A percentile compares a stretch with the other conserved stretches of the same genome.
phyloP scores from a whole-genome alignment of 1,140 invertebrate genomes.

The Hylyphantes graminicola region DNA sequence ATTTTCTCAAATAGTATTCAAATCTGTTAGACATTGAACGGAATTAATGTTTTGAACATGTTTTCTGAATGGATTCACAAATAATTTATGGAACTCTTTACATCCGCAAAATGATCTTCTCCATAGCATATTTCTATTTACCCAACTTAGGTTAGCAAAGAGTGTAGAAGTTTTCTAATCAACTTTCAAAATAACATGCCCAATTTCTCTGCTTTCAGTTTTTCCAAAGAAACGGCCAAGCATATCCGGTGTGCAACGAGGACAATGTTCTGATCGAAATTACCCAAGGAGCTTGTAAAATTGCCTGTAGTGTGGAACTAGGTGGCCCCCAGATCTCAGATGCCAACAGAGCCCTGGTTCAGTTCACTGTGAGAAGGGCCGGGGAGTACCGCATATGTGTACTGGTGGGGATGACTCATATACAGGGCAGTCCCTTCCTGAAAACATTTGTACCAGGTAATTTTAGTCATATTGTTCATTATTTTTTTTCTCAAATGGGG shows the following conservation, averaged over 20 bases:
- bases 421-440: slow-evolving; percentile 76
- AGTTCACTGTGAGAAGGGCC: slow-evolving; percentile 90
- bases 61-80: too few species aligned
- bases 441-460: slow-evolving; percentile 77
- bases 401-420: slow-evolving; percentile 76
- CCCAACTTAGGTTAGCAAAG: too few species aligned
- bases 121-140: too few species aligned
- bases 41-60: too few species aligned
- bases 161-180: not conserved
- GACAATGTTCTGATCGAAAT: slow-evolving; percentile 89
- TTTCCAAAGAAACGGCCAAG: slow-evolving; percentile 90
- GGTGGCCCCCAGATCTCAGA: slow-evolving; percentile 83
- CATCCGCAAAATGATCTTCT: too few species aligned
- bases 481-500: too few species aligned
- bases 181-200: not conserved
- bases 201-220: slow-evolving; percentile 73
- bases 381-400: slow-evolving; percentile 89
- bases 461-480: not conserved
- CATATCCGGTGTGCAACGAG: slow-evolving; percentile 91
- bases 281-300: slow-evolving; percentile 82
- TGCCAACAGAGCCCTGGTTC: slow-evolving; percentile 86
- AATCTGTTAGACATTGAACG: too few species aligned
- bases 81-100: too few species aligned
- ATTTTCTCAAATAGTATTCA: too few species aligned
- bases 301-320: slow-evolving; percentile 85